phyloP scores from a whole-genome alignment of 2,888 invertebrate species.

The Alsophila aescularia region DNA sequence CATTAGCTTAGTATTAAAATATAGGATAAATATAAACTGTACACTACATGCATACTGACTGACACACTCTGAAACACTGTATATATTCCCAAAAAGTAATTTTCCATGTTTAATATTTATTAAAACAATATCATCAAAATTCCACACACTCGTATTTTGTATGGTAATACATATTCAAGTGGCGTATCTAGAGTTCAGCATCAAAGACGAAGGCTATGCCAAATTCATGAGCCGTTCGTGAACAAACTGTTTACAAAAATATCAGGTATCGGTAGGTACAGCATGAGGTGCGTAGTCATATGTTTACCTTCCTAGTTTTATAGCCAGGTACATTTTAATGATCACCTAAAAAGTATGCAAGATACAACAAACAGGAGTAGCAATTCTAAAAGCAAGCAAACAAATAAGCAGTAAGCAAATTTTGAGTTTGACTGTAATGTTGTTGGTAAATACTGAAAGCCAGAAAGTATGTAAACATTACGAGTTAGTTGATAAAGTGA shows the following conservation, averaged over 20 bases:
- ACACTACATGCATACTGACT: background rate
- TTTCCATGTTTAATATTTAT: slow-evolving; percentile 12
- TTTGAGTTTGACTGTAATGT: too few species aligned
- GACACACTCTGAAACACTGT: slow-evolving; percentile 5
- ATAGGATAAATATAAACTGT: too few species aligned
- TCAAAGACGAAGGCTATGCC: slow-evolving; percentile 47
- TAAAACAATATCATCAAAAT: slow-evolving; percentile 10
- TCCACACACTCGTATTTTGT: slow-evolving; percentile 28
- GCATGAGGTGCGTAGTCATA: background rate
- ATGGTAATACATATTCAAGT: slow-evolving; percentile 45
- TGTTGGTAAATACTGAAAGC: too few species aligned
- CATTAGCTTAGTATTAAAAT: too few species aligned
- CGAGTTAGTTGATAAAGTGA: too few species aligned
- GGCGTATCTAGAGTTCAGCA: slow-evolving; percentile 49
- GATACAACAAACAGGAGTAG: too few species aligned
- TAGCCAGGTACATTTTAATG: background rate
- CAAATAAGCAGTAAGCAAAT: too few species aligned
- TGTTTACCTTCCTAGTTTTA: background rate
- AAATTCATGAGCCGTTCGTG: slow-evolving; percentile 56
- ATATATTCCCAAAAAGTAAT: slow-evolving; percentile 9
- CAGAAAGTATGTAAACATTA: too few species aligned
- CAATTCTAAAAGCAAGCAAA: too few species aligned
- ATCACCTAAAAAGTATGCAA: background rate
- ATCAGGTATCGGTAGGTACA: slow-evolving; percentile 17
- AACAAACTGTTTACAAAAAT: slow-evolving; percentile 46